These are phyloP conservation scores for Daphoenositta chrysoptera DNA, from an alignment of 2,113 vertebrate genomes.

Conservation along the genomic window DNA sequence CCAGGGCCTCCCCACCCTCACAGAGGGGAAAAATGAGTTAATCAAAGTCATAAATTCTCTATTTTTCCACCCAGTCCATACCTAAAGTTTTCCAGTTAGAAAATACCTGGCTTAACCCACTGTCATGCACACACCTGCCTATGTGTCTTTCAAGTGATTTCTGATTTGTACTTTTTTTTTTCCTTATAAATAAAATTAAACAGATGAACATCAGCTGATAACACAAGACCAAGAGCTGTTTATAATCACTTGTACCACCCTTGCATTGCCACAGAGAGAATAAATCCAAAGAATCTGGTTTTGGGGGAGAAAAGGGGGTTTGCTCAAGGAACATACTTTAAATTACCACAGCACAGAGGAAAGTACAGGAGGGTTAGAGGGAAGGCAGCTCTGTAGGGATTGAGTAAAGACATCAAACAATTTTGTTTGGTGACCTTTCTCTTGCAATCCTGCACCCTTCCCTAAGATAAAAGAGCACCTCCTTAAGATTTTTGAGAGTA, in stretches of 20 bases:
- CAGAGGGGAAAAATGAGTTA: not conserved
- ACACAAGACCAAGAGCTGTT: not conserved
- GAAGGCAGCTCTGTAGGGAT: not conserved
- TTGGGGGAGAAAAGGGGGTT: not conserved
- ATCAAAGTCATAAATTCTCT: not conserved
- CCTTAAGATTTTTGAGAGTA: not conserved
- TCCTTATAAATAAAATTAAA: not conserved
- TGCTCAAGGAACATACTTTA: not conserved
- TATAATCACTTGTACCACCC: not conserved
- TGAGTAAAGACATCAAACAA: not conserved
- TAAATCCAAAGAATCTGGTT: not conserved
- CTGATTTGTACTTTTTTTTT: not conserved
- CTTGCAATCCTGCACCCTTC: not conserved
- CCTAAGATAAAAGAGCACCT: not conserved
- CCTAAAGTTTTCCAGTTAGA: not conserved
- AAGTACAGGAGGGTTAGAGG: accelerated
- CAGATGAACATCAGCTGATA: not conserved
- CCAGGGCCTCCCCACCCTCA: not conserved
- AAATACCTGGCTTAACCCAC: not conserved
- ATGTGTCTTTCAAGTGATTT: not conserved
- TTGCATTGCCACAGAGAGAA: not conserved
- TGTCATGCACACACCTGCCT: accelerated
- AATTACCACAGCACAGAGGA: not conserved
- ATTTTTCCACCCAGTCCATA: not conserved
- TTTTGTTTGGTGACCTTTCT: not conserved